Percentiles rank a stretch among this genome's conserved stretches.
Evolutionary conservation across 1,140 invertebrate species (phyloP).

Genomic region (Frieseomelitta varia): DNA sequence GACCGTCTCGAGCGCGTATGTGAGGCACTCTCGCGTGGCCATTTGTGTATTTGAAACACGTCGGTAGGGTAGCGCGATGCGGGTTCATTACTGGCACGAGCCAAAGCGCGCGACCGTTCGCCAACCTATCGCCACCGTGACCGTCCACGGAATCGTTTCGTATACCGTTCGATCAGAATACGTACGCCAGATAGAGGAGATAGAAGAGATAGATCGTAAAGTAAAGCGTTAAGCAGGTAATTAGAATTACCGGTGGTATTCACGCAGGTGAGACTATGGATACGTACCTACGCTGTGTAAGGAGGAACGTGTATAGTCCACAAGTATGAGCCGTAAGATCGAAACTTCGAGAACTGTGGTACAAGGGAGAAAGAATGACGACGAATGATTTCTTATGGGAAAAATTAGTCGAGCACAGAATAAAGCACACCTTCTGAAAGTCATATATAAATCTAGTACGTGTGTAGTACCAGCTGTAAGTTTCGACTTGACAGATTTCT

Average conservation of each 20-base stretch:
- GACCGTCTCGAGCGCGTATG: not conserved
- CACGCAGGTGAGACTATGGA: too few species aligned
- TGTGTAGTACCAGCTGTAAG: too few species aligned
- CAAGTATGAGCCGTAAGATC: not conserved
- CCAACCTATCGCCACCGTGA: slow-evolving; percentile 24
- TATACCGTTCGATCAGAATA: slow-evolving; percentile 28
- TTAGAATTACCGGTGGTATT: too few species aligned
- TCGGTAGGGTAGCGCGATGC: slow-evolving; percentile 74
- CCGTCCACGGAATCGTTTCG: slow-evolving; percentile 57
- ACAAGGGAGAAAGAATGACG: not conserved
- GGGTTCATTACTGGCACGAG: slow-evolving; percentile 82
- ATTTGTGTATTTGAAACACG: slow-evolving; percentile 80
- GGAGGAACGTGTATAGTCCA: not conserved
- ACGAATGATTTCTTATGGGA: too few species aligned
- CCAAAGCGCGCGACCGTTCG: slow-evolving; percentile 70
- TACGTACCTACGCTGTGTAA: not conserved
- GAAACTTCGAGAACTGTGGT: not conserved
- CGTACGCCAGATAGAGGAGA: not conserved
- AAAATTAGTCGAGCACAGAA: too few species aligned
- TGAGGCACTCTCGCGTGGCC: slow-evolving; percentile 30
- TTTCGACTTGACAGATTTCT: too few species aligned
- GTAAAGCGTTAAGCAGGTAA: not conserved
- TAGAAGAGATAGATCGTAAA: not conserved
- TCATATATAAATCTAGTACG: too few species aligned
- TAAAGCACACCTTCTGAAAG: too few species aligned